Base-by-base conservation (phyloP, 2,888 invertebrate genomes). In the Onthophagus sagittarius region DNA sequence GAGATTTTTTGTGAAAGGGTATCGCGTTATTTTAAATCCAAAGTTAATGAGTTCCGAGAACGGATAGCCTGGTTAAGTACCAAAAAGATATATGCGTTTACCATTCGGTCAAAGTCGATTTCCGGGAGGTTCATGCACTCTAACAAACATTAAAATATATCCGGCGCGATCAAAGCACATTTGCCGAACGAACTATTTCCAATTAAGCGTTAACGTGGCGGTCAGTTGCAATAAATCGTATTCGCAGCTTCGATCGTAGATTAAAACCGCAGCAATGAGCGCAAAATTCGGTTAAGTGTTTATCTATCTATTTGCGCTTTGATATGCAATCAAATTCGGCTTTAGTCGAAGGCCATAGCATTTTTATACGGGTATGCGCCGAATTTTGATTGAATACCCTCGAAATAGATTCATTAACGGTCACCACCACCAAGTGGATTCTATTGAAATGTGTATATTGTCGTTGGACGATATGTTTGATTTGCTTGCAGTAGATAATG, bases 401-500 rank as follows among this genome's bases (percentile, higher is more conserved):
- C 67, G 63, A 23, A 67, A 67, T 67, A 32, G 67, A 31, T n/a
- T 67, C 67, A 67, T 67, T 67, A 67, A 15, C 67, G 67, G 67
- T 9, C 15, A 31, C 67, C 23, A n/a, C 67, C 64, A 32, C 9
- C 2, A 13, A 23, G 23, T 67, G 7, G 23, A 23, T 23, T 15
- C n/a, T 7, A 23, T 67, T 23, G 23, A 67, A 32, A 23, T 23
- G 31, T 23, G 67, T 67, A 23, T 31, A 7, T 31, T 1, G 67
- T 15, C 15, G 63, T 14, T 31, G 23, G 31, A n/a, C 67, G 23
- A 67, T 67, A 67, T 67, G 67, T 67, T 31, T 67, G 67, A 67
- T 67, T 67, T 67, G 67, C 67, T 67, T 67, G 23, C 67, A 67
- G 67, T 23, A 23, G 67, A 67, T 67, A 67, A 67, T 67, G 67